Conservation (phyloP, 2,113 vertebrate genomes). For the Podarcis muralis region DNA sequence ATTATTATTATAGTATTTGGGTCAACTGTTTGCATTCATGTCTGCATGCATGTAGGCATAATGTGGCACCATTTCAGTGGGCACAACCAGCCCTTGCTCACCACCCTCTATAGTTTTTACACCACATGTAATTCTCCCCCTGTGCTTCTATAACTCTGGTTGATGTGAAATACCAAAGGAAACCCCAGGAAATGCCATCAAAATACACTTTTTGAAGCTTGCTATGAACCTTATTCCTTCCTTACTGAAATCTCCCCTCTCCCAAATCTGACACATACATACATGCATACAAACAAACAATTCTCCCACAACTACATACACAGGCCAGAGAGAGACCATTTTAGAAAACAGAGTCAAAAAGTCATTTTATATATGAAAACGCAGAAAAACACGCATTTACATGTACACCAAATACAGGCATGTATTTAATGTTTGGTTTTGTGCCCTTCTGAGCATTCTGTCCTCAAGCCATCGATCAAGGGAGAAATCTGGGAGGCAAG, state of each 20-base stretch:
- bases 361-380: background rate
- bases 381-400: background rate
- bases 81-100: background rate
- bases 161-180: background rate
- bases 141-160: background rate
- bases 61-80: background rate
- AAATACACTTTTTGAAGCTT: background rate
- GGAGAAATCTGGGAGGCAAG: constrained; percentile 46
- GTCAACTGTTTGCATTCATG: background rate
- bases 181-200: background rate
- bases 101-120: background rate
- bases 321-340: background rate
- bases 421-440: constrained; percentile 62
- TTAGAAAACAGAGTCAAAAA: background rate
- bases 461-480: constrained; percentile 37
- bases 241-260: background rate
- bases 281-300: background rate
- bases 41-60: background rate
- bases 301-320: background rate
- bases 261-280: background rate
- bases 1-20: too few species aligned
- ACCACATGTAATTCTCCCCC: background rate
- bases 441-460: background rate
- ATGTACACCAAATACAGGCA: background rate
- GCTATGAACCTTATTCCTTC: background rate